A percentile compares a stretch with the other conserved stretches of the same genome.
These are phyloP conservation scores for Anarhynchus alexandrinus DNA, from an alignment of 2,113 vertebrate species.

Conservation along the genomic window DNA sequence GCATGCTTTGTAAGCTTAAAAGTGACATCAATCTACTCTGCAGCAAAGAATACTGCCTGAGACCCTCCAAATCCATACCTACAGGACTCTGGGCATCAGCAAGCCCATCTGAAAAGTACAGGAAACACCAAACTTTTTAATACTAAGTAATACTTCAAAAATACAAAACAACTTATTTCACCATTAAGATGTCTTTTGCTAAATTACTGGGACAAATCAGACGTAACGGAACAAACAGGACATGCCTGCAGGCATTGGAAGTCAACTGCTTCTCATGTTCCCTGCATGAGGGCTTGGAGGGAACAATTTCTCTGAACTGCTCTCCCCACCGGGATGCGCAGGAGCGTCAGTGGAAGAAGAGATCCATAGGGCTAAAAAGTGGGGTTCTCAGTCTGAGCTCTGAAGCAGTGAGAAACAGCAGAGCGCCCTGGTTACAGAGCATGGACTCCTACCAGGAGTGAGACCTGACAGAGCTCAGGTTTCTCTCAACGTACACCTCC, in stretches of 20 bases:
- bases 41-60: neutral
- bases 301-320: neutral
- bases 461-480: neutral
- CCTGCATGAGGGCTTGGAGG: rapidly evolving
- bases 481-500: neutral
- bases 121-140: neutral
- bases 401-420: neutral
- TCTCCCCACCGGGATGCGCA: neutral
- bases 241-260: neutral
- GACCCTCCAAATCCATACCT: neutral
- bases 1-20: neutral
- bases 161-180: neutral
- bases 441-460: rapidly evolving
- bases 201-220: neutral
- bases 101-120: neutral
- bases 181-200: neutral
- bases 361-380: rapidly evolving
- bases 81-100: neutral
- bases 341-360: rapidly evolving
- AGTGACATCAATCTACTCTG: neutral
- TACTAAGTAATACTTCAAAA: neutral
- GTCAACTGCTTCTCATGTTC: neutral
- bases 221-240: neutral
- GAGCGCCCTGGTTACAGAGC: neutral
- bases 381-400: neutral